Evolutionary conservation across 2,797 vertebrate species (phyloP).

Genomic region (Anableps anableps): DNA sequence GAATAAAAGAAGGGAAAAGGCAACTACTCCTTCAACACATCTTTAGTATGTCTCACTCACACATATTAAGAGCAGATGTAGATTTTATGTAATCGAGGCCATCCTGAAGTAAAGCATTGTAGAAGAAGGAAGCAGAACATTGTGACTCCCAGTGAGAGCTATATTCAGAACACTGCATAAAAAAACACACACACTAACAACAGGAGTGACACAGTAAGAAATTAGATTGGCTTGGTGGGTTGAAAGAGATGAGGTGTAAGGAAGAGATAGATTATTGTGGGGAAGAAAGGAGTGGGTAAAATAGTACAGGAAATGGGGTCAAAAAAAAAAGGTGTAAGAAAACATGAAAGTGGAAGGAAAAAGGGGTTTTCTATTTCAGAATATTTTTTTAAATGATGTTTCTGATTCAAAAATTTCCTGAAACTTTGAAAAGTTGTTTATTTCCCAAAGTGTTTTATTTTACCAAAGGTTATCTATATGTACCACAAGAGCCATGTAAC

Average conservation of each 20-base stretch:
- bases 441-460: not conserved
- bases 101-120: conserved; percentile 41
- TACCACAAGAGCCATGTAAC: not conserved
- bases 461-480: not conserved
- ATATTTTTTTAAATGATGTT: not conserved
- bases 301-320: not conserved
- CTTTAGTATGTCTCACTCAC: conserved; percentile 32
- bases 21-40: conserved; percentile 20
- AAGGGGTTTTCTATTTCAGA: not conserved
- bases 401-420: not conserved
- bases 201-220: conserved; percentile 34
- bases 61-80: conserved; percentile 30
- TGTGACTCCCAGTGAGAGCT: conserved; percentile 51
- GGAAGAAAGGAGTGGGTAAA: not conserved
- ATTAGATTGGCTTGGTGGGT: conserved; percentile 29
- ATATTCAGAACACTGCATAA: conserved; percentile 48
- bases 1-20: conserved; percentile 7
- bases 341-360: not conserved
- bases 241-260: conserved; percentile 11
- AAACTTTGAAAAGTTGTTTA: not conserved
- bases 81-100: conserved; percentile 49
- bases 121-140: conserved; percentile 54
- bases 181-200: conserved; percentile 32
- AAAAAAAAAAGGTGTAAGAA: conserved; percentile 10
- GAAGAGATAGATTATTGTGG: conserved; percentile 14